Evolutionary conservation across 2,797 vertebrate species (phyloP).

Genomic region (Rhinichthys osculus): DNA sequence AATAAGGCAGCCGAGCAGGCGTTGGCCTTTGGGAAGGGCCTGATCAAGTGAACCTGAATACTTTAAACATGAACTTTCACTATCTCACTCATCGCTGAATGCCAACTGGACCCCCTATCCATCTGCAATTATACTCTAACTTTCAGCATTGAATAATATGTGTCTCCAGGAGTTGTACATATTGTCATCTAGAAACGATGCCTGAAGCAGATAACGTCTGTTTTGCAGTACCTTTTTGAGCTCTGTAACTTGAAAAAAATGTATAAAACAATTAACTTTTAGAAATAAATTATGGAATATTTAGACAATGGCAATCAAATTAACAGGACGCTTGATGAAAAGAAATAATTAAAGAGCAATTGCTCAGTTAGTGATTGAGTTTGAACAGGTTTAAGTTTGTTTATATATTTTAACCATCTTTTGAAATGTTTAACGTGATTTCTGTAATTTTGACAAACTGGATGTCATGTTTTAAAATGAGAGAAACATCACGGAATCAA

Average conservation of each 20-base stretch:
- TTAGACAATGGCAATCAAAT: not conserved
- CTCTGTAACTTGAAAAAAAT: too few relatives aligned
- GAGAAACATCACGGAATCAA: not conserved
- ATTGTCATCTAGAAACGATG: not conserved
- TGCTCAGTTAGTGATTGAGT: not conserved
- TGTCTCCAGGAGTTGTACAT: not conserved
- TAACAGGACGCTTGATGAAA: not conserved
- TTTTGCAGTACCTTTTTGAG: not conserved
- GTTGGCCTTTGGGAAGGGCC: slow-evolving; percentile 11
- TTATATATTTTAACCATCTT: not conserved
- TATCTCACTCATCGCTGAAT: not conserved
- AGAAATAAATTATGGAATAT: not conserved
- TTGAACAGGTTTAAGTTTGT: not conserved
- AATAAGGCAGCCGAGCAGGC: slow-evolving; percentile 48
- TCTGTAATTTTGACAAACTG: not conserved
- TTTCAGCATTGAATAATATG: not conserved
- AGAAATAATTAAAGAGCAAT: not conserved
- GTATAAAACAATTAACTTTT: not conserved
- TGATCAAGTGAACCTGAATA: slow-evolving; percentile 25
- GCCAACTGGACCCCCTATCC: not conserved
- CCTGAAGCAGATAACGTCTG: not conserved
- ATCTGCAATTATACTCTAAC: not conserved
- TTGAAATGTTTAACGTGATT: not conserved
- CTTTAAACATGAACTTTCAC: not conserved
- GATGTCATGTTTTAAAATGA: not conserved